Evolutionary conservation across 2,888 invertebrate genomes (phyloP), one percentile per base, ranked within the genome.

Genomic region (Oeneis ivallda): DNA sequence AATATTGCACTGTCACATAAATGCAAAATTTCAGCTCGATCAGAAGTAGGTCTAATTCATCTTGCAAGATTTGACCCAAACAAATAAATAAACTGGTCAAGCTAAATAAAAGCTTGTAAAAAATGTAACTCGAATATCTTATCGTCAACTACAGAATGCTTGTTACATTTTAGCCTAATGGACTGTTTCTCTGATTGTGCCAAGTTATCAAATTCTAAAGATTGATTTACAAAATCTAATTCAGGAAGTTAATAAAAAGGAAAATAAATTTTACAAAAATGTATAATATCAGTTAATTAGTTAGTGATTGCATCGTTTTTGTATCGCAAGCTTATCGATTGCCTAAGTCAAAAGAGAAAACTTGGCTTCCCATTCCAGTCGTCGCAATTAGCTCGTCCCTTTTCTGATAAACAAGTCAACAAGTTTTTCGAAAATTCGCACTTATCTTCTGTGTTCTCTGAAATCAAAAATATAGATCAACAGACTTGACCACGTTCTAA

Each of bases 351-450:
- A 56, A 56, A 68, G 26, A 70, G 37, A 56, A 68, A 68, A 49
- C 56, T 56, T 9, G 66, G 66, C 15, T 68, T 66, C 15, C 62
- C 57, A 17, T 34, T 93, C 96, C 96, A 96, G 76, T 96, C 96
- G 19, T 95, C 95, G 75, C 96, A 96, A 78, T 94, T 95, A 3
- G 94, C 92, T 77, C 93, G 92, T n/a, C 94, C 95, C 75, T 94
- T 95, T 69, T 95, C 95, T 0, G 94, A 93, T 74, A 96, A 85
- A 75, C 96, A 96, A 70, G 90, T 92, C 62, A 95, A 80, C 19
- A 96, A 83, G 72, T 94, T 93, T 68, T 93, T 93, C 0, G 96
- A 94, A 76, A 93, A 95, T 59, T 92, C 90, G 75, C 96, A 96
- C 71, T 94, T 93, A 11, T 95, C 94, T 70, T 91, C 89, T 37